Evolutionary conservation across 2,888 invertebrate genomes (phyloP), one percentile per base, ranked within the genome.

Genomic region (Cryptocephalus moraei): DNA sequence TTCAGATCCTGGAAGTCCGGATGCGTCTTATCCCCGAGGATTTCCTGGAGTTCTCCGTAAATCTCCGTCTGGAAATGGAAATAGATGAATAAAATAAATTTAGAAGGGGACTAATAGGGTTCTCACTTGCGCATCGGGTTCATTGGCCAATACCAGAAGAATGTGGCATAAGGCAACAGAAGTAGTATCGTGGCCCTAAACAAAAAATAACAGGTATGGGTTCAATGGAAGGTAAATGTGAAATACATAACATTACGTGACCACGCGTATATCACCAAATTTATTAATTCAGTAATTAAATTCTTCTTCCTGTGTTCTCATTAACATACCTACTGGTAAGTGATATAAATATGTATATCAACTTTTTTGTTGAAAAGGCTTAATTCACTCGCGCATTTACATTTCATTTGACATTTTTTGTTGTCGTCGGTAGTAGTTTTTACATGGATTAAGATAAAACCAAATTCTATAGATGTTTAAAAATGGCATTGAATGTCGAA

Each of bases 121-220:
- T 22, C 46, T 36, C 58, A 73, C 74, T 68, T 75, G 80, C 3
- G 71, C 62, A 32, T 72, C 61, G 40, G 66, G 66, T 50, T 77
- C 61, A 33, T 74, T 56, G 12, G 62, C 61, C 32, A 63, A 44
- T 12, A 56, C 32, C 50, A 63, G 50, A 11, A 63, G 44, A 14
- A 51, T 47, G 45, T 54, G 57, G 12, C 50, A 56, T 36, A 61
- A 47, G n/a, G 53, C 49, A 12, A 71, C 67, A 1, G 80, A 74
- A 0, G 79, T 79, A 0, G 82, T 82, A 50, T 82, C 82, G 57
- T 81, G 81, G 0, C 82, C 79, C 78, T 78, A 57, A 46, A 68
- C 66, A 44, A 44, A 49, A 41, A 22, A 22, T 22, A 22, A 22
- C 22, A 4, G 22, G 22, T 6, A 6, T 22, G 6, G 22, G 22